Conservation (phyloP, 2,113 vertebrate genomes). For the Gasterosteus aculeatus region DNA sequence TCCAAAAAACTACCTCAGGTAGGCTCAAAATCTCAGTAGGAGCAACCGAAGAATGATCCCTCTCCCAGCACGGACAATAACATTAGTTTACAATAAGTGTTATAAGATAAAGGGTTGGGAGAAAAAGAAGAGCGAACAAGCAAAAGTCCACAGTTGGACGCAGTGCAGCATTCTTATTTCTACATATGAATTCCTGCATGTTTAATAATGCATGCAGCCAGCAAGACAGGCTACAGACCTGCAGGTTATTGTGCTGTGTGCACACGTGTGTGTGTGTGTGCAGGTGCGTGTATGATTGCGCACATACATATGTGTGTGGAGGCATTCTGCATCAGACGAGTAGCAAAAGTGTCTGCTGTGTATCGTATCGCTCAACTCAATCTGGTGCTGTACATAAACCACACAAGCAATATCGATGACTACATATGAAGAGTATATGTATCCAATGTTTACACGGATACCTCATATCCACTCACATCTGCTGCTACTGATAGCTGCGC, state of each 20-base stretch:
- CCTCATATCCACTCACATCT: constrained; percentile 73
- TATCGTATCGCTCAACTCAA: constrained; percentile 68
- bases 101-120: not conserved
- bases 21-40: not conserved
- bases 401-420: constrained; percentile 75
- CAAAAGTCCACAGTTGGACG: constrained; percentile 40
- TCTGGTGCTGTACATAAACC: constrained; percentile 68
- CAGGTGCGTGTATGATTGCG: constrained; percentile 4
- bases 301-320: constrained; percentile 6
- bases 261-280: constrained; percentile 1
- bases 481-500: constrained; percentile 63
- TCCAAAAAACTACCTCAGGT: not conserved
- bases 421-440: constrained; percentile 67
- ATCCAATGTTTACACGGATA: constrained; percentile 74
- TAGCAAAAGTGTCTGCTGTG: constrained; percentile 70
- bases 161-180: constrained; percentile 66
- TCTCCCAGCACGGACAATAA: not conserved
- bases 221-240: constrained; percentile 69
- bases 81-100: too few species aligned
- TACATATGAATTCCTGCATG: constrained; percentile 72
- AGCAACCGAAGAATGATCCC: not conserved
- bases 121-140: constrained; percentile 23
- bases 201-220: constrained; percentile 79
- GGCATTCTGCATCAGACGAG: constrained; percentile 56
- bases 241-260: constrained; percentile 64